phyloP scores from a whole-genome alignment of 2,888 invertebrate species.

The Ornithoptera priamus region DNA sequence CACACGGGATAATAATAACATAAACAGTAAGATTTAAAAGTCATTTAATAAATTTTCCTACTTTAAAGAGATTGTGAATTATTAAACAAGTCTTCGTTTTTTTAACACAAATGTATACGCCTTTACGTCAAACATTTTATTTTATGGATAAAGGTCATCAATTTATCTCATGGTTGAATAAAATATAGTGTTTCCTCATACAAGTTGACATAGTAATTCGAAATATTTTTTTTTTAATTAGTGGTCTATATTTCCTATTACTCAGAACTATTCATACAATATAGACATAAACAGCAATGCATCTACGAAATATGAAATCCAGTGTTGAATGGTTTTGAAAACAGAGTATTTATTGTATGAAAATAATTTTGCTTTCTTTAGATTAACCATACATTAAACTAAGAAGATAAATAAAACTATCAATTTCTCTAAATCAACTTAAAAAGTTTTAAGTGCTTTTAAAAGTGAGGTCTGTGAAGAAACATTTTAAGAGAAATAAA shows the following conservation, averaged over 20 bases:
- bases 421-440: neutral
- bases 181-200: too few species aligned
- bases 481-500: neutral
- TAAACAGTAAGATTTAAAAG: neutral
- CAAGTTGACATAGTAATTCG: too few species aligned
- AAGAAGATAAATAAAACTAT: neutral
- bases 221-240: too few species aligned
- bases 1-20: neutral
- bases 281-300: too few species aligned
- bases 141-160: neutral
- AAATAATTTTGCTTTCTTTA: neutral
- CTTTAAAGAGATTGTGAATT: conserved; percentile 1
- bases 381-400: neutral
- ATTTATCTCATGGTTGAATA: neutral
- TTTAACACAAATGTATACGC: neutral
- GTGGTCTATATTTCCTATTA: too few species aligned
- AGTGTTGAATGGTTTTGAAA: neutral
- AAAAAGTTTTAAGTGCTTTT: conserved; percentile 2
- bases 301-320: neutral
- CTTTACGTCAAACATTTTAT: neutral
- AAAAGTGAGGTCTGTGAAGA: conserved; percentile 35
- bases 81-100: conserved; percentile 9
- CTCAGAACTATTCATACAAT: too few species aligned
- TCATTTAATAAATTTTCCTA: neutral
- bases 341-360: neutral